Evolutionary conservation across 2,113 vertebrate species (phyloP), one percentile per base, ranked within the genome.

Genomic region (Cottus gobio): DNA sequence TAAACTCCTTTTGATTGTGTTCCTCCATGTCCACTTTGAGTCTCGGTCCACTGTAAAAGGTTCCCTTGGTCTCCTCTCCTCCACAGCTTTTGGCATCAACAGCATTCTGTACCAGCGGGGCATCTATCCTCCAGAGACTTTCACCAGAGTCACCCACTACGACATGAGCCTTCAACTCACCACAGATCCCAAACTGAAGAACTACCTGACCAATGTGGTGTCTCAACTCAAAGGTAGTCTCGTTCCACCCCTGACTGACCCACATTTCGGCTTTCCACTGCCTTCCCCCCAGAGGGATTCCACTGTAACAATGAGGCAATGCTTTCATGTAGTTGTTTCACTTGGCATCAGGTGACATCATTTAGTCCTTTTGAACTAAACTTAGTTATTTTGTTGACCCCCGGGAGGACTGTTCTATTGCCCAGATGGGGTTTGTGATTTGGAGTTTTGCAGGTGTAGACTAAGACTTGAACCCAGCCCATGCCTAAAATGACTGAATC

Each of bases 81-180:
- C 77, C 77, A 0, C 91, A 99, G 98, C 96, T 0, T 99, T 96
- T 79, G 97, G 98, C 22, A 98, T 99, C 93, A 99, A 99, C 93
- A 99, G 97, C 85, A 99, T 99, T 88, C 93, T 99, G 46, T 99
- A 98, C 90, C 98, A 99, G 93, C 95, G 98, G 26, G 98, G 98
- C 58, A 97, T 99, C 66, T 99, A 98, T 56, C 97, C 98, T 0
- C 95, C 97, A 0, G 98, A 99, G 91, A 97, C 96, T 0, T 99
- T 99, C 85, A 96, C 93, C 36, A 95, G 96, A 36, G 96, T 97
- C 75, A 97, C 97, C 77, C 96, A 99, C 71, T 99, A 99, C 4
- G 97, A 98, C 60, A 97, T 99, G 85, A 98, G 96, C 36, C 94
- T 99, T 18, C 96, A 97, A 4, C 93, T 98, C 26, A 97, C 96